Evolutionary conservation across 2,797 vertebrate genomes (phyloP).

Genomic region (Parauchenoglanis ngamensis): DNA sequence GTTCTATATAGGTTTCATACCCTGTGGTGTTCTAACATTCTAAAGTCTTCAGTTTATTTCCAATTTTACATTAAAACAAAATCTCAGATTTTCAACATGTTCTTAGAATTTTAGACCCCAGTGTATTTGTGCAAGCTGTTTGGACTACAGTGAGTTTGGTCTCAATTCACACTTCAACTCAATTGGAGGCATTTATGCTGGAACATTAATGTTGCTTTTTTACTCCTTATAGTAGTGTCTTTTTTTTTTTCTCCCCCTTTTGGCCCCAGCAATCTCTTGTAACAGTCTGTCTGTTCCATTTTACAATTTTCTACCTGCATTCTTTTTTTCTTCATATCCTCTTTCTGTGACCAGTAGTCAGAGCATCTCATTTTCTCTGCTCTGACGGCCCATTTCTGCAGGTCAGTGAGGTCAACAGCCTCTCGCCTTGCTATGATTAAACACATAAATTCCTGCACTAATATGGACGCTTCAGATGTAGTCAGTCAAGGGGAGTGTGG

Average conservation of each 20-base stretch:
- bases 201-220: neutral
- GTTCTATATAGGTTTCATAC: neutral
- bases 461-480: slow-evolving; percentile 66
- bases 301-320: neutral
- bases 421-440: slow-evolving; percentile 69
- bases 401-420: slow-evolving; percentile 66
- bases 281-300: neutral
- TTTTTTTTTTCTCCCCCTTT: neutral
- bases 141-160: neutral
- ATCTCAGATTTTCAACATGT: neutral
- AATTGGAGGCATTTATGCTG: neutral
- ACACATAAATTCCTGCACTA: slow-evolving; percentile 72
- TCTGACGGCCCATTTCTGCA: slow-evolving; percentile 65
- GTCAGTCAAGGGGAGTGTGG: slow-evolving; percentile 55
- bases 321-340: neutral
- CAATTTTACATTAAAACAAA: neutral
- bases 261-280: neutral
- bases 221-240: too few relatives aligned
- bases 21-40: neutral
- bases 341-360: slow-evolving; percentile 8
- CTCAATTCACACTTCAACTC: neutral
- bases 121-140: neutral
- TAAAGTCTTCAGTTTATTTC: neutral
- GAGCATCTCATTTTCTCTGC: slow-evolving; percentile 44
- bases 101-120: neutral